These are phyloP conservation scores for Acleris holmiana DNA, from an alignment of 2,888 invertebrate genomes.

Conservation along the genomic window DNA sequence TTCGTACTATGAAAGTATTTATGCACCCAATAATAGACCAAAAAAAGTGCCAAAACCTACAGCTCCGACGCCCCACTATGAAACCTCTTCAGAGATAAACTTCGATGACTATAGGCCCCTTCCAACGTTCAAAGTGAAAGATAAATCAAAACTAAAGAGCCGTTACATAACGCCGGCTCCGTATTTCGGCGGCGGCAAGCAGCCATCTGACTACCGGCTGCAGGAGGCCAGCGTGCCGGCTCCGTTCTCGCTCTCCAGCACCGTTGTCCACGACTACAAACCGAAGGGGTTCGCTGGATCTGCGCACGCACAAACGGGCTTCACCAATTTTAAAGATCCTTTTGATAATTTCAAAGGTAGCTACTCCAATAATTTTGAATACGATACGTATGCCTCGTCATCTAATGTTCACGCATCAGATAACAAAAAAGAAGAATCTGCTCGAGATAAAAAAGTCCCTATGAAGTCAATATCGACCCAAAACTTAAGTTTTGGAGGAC, in stretches of 20 bases:
- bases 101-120: slow-evolving; percentile 61
- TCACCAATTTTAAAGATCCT: slow-evolving; percentile 63
- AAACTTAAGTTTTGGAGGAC: slow-evolving; percentile 72
- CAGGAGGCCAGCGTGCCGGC: slow-evolving; percentile 59
- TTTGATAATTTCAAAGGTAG: slow-evolving; percentile 62
- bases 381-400: slow-evolving; percentile 68
- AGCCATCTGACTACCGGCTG: slow-evolving; percentile 53
- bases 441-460: slow-evolving; percentile 57
- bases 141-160: slow-evolving; percentile 55
- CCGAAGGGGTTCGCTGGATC: slow-evolving; percentile 56
- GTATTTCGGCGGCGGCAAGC: slow-evolving; percentile 49
- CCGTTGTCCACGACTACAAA: slow-evolving; percentile 71
- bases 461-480: slow-evolving; percentile 77
- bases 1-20: slow-evolving; percentile 75
- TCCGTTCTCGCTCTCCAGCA: slow-evolving; percentile 69
- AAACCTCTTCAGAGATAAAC: slow-evolving; percentile 49
- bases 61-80: slow-evolving; percentile 46
- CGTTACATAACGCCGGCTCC: slow-evolving; percentile 50
- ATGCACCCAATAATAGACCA: slow-evolving; percentile 55
- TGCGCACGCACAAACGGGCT: slow-evolving; percentile 46
- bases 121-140: slow-evolving; percentile 62
- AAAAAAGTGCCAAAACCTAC: slow-evolving; percentile 56
- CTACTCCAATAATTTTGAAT: slow-evolving; percentile 67
- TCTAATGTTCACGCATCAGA: slow-evolving; percentile 62
- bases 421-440: slow-evolving; percentile 54